phyloP scores from a whole-genome alignment of 1,140 invertebrate species.

The Phymorhynchus buccinoides region DNA sequence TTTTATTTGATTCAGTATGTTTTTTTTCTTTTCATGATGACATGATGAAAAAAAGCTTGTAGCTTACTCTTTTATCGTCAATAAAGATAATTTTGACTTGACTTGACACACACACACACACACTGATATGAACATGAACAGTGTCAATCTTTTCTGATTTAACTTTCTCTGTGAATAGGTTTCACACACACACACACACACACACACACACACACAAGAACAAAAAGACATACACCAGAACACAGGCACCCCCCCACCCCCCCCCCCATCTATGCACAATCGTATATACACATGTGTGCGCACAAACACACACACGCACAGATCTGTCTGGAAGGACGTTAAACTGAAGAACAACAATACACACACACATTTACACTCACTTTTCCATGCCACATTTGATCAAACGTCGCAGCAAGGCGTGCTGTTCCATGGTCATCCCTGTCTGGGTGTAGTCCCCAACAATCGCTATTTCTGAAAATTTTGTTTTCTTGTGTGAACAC shows the following conservation, averaged over 20 bases:
- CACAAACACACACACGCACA: slow-evolving; percentile 11
- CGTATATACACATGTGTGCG: not conserved
- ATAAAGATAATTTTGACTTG: not conserved
- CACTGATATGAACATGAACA: not conserved
- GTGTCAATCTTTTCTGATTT: not conserved
- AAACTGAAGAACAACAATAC: not conserved
- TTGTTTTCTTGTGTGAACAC: too few relatives aligned
- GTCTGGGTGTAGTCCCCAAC: not conserved
- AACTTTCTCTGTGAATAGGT: not conserved
- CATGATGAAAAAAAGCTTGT: not conserved
- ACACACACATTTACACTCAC: not conserved
- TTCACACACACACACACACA: too few relatives aligned
- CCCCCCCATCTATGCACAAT: not conserved
- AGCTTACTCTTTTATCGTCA: not conserved
- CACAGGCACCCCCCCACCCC: not conserved
- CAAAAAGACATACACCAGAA: not conserved
- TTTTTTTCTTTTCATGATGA: too few relatives aligned
- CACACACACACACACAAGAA: not conserved
- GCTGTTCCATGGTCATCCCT: not conserved
- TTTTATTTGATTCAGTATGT: too few relatives aligned
- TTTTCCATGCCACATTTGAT: slow-evolving; percentile 30
- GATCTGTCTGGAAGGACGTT: not conserved
- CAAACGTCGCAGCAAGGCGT: slow-evolving; percentile 2
- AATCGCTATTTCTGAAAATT: not conserved
- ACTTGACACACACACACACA: not conserved